Evolutionary conservation across 2,888 invertebrate genomes (phyloP).

Genomic region (Tetheella fluctuosa): DNA sequence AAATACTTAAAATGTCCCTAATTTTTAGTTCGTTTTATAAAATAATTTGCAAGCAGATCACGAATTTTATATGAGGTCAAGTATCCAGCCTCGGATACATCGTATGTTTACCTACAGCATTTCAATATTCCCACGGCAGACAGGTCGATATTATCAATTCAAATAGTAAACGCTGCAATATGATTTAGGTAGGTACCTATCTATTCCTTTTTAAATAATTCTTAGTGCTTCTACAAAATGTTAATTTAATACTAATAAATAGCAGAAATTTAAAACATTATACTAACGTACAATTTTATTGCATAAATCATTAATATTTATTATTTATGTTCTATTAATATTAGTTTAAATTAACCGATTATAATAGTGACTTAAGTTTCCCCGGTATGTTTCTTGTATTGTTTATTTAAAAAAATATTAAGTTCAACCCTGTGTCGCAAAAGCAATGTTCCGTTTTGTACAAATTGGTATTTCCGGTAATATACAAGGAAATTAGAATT

Average conservation of each 20-base stretch:
- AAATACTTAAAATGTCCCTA: no score
- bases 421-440: constrained; percentile 1
- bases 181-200: background rate
- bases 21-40: constrained; percentile 16
- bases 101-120: constrained; percentile 31
- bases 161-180: constrained; percentile 6
- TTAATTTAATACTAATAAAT: no score
- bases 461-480: no score
- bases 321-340: no score
- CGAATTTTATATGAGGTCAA: constrained; percentile 57
- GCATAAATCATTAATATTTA: no score
- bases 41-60: constrained; percentile 44
- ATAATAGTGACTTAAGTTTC: no score
- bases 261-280: no score
- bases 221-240: no score
- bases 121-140: constrained; percentile 26
- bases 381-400: no score
- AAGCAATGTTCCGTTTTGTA: constrained; percentile 31
- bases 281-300: no score
- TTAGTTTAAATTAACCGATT: no score
- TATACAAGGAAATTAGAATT: constrained; percentile 19
- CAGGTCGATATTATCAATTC: constrained; percentile 10
- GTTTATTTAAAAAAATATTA: background rate
- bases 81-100: constrained; percentile 53
- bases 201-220: no score